Conservation (phyloP, 2,888 invertebrate species). For the Amphipoea lucens region DNA sequence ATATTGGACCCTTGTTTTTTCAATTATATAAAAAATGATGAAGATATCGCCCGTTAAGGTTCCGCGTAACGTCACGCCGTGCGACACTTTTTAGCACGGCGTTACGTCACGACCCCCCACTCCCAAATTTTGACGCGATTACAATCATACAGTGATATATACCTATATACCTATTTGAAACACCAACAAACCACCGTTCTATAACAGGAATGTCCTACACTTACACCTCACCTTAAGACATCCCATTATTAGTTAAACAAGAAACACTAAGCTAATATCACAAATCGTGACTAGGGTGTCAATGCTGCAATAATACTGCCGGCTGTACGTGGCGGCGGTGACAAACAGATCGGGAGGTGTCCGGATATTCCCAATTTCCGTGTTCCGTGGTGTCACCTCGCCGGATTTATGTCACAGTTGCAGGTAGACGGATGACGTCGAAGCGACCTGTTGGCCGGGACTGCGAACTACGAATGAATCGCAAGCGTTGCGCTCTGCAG, state of each 20-base stretch:
- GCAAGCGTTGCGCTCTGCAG: conserved; percentile 39
- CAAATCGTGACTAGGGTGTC: conserved; percentile 72
- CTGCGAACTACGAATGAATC: conserved; percentile 58
- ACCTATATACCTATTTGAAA: not conserved
- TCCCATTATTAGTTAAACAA: conserved; percentile 62
- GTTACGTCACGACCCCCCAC: too few relatives aligned
- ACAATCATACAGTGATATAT: not conserved
- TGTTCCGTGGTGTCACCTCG: conserved; percentile 71
- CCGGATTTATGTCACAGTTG: conserved; percentile 75
- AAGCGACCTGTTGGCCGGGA: conserved; percentile 69
- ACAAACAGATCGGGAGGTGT: conserved; percentile 76
- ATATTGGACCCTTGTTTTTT: too few relatives aligned
- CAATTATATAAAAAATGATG: too few relatives aligned
- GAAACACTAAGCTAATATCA: conserved; percentile 70
- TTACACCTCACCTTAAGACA: conserved; percentile 33
- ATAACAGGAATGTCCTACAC: conserved; percentile 16
- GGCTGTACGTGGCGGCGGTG: conserved; percentile 73
- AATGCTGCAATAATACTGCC: conserved; percentile 71
- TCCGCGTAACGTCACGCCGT: too few relatives aligned
- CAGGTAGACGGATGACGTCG: conserved; percentile 66
- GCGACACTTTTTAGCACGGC: too few relatives aligned
- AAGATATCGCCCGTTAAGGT: too few relatives aligned
- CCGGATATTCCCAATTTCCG: conserved; percentile 85
- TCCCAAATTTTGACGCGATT: too few relatives aligned
- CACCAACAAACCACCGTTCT: not conserved